These are phyloP conservation scores for Lucilia cuprina DNA, from an alignment of 1,140 invertebrate species.

Conservation along the genomic window DNA sequence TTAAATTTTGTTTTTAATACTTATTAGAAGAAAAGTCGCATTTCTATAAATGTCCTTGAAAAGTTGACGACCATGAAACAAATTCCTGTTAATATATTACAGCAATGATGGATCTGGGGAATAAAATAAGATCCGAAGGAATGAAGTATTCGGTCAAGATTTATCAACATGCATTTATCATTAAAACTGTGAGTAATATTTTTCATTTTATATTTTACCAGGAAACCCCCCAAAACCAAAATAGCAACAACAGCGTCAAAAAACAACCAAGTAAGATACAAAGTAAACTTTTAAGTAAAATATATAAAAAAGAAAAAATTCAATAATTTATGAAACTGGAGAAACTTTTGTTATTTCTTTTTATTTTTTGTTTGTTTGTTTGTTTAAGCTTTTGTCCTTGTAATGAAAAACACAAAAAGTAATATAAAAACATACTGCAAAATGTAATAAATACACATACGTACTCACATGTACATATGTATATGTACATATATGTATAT, in stretches of 20 bases:
- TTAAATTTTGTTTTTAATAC: too few relatives aligned
- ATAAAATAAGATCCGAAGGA: neutral
- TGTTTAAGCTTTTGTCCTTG: conserved; percentile 12
- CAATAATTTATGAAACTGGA: conserved; percentile 23
- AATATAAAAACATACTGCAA: neutral
- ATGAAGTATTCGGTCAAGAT: neutral
- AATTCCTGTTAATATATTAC: too few relatives aligned
- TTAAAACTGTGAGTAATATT: neutral
- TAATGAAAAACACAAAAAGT: neutral
- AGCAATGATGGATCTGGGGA: neutral
- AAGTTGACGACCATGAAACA: too few relatives aligned
- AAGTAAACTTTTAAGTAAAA: neutral
- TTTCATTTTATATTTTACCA: neutral
- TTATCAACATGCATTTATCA: neutral
- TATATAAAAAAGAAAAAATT: neutral
- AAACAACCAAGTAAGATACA: neutral
- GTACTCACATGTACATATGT: neutral
- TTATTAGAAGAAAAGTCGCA: too few relatives aligned
- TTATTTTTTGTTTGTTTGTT: neutral
- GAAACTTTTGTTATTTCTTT: conserved; percentile 14
- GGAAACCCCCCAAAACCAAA: neutral
- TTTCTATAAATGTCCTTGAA: too few relatives aligned
- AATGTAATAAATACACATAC: neutral
- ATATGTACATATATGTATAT: neutral
- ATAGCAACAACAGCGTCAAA: neutral